Conservation (phyloP, 2,113 vertebrate genomes). For the Ctenodactylus gundi region DNA sequence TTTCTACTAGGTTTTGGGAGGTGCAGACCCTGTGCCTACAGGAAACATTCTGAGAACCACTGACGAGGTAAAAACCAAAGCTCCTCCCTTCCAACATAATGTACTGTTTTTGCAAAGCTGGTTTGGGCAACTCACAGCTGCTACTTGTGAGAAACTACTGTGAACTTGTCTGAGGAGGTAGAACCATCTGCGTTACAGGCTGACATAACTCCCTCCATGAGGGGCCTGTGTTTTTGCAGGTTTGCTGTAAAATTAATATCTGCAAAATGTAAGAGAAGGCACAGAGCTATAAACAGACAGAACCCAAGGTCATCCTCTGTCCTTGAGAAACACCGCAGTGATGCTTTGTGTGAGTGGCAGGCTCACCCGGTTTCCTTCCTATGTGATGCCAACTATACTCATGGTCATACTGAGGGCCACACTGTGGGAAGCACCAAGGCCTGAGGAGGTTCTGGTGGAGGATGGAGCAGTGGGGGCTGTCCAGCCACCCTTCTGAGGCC, state of each 20-base stretch:
- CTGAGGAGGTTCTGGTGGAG: neutral
- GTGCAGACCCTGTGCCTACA: no score
- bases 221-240: slow-evolving; percentile 19
- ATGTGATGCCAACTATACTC: fast-evolving
- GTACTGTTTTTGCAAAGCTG: slow-evolving; percentile 28
- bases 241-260: neutral
- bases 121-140: slow-evolving; percentile 47
- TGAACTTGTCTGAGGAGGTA: slow-evolving; percentile 31
- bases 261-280: neutral
- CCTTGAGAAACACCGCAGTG: no score
- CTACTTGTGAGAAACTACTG: slow-evolving; percentile 60
- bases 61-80: neutral
- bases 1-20: neutral
- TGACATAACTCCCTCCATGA: slow-evolving; percentile 33
- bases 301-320: neutral
- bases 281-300: neutral
- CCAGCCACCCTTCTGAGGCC: neutral
- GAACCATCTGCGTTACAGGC: neutral
- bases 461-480: neutral
- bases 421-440: neutral
- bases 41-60: neutral
- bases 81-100: neutral
- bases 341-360: no score
- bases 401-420: no score
- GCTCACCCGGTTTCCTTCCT: neutral